Evolutionary conservation across 2,113 vertebrate genomes (phyloP), one percentile per base, ranked within the genome.

Genomic region (Eclectus roratus): DNA sequence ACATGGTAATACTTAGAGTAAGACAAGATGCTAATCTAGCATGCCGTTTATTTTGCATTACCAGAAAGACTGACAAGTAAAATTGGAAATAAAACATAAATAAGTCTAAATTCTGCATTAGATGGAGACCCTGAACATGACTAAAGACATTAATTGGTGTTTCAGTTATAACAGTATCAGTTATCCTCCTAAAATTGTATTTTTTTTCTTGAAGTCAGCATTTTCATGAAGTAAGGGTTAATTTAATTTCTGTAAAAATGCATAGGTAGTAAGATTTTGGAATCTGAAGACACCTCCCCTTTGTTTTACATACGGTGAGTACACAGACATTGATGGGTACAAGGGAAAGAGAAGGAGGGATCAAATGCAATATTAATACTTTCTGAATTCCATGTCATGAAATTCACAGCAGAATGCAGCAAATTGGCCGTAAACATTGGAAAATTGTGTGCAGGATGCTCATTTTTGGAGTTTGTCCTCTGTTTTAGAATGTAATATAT

Each of bases 401-500:
- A 94, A 87, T 94, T 91, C 85, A 77, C 37, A 50, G 91, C 70
- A 88, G 80, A 97, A 95, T 1, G 5, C 79, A 74, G 81, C 65
- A 94, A 97, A 96, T 94, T 95, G 94, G 74, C 94, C 81, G 60
- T 93, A 85, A 95, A 97, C 43, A 37, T 81, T 80, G 79, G 89
- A 93, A 89, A 95, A 93, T 85, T 88, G 83, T 91, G 81, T 79
- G 76, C 83, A 87, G 88, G 85, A 85, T 94, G 91, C 91, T 94
- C 68, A 47, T 94, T 95, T 95, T 83, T 89, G 27, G 91, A 94
- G 79, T 96, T 95, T 95, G 68, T 69, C 88, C 94, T 91, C 93
- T 95, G 94, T 96, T 95, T 96, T 83, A 85, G 93, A 96, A 80
- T 2, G 39, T 88, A 94, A 96, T 96, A 83, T 84, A 95, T 96